Conservation (phyloP, 2,113 vertebrate species). For the Brachypodius melanocephalos region DNA sequence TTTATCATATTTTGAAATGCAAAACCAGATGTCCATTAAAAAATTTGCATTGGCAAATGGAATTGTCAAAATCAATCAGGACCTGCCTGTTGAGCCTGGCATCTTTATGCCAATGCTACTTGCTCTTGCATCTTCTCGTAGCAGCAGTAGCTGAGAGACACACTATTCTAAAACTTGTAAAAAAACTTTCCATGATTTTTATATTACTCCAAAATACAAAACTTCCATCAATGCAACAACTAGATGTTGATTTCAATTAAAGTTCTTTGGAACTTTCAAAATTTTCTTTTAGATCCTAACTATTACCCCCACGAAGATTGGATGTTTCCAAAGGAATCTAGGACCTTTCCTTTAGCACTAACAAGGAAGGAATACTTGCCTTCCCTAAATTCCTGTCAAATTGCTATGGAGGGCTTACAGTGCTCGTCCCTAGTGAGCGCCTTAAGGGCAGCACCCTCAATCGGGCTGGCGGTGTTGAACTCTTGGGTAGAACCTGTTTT, state of each 20-base stretch:
- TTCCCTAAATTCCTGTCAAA: background rate
- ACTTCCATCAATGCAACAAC: too few species aligned
- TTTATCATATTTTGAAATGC: background rate
- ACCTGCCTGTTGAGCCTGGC: background rate
- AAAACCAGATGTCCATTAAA: background rate
- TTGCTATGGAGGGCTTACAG: background rate
- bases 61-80: background rate
- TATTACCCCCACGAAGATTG: accelerated
- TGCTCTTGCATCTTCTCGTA: background rate
- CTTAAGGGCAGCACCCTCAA: accelerated
- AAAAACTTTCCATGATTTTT: background rate
- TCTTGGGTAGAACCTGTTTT: accelerated
- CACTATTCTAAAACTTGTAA: background rate
- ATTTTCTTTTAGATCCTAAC: background rate
- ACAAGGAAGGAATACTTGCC: background rate
- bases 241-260: background rate
- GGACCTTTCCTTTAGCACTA: background rate
- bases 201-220: background rate
- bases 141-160: background rate
- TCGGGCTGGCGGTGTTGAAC: accelerated
- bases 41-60: background rate
- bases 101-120: background rate
- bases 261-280: background rate
- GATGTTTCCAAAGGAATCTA: background rate
- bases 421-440: accelerated